A percentile compares a stretch with the other conserved stretches of the same genome.
phyloP scores from a whole-genome alignment of 2,113 vertebrate genomes.

The Archocentrus centrarchus region DNA sequence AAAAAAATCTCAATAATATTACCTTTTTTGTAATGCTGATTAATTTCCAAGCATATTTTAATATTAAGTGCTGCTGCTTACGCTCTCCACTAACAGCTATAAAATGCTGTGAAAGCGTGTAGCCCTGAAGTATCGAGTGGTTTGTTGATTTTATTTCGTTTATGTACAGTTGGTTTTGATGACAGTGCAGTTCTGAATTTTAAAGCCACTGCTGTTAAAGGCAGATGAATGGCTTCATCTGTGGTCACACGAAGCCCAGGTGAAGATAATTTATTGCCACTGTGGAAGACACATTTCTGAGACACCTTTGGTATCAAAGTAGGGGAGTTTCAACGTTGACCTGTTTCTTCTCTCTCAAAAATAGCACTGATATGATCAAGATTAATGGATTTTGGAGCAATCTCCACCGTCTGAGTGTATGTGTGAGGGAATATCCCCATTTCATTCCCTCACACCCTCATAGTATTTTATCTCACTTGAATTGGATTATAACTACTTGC shows the following conservation, averaged over 20 bases:
- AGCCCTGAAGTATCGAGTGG: slow-evolving; percentile 26
- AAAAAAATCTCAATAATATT: background rate
- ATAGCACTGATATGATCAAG: slow-evolving; percentile 83
- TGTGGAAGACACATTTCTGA: slow-evolving; percentile 71
- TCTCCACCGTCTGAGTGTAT: slow-evolving; percentile 60
- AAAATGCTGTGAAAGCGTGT: slow-evolving; percentile 16
- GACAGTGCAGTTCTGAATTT: slow-evolving; percentile 72
- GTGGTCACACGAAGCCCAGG: slow-evolving; percentile 63
- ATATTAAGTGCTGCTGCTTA: background rate
- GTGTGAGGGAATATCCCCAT: slow-evolving; percentile 68
- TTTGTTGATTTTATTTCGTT: slow-evolving; percentile 41
- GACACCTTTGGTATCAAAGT: slow-evolving; percentile 65
- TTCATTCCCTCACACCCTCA: slow-evolving; percentile 33
- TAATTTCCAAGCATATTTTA: background rate
- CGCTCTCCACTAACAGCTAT: slow-evolving; percentile 26
- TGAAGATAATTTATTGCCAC: slow-evolving; percentile 79
- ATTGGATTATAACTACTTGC: background rate
- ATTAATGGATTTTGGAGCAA: slow-evolving; percentile 75
- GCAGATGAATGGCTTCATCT: slow-evolving; percentile 75
- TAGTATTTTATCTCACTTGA: slow-evolving; percentile 24
- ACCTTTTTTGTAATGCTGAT: background rate
- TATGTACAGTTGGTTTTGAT: slow-evolving; percentile 64
- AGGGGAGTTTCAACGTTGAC: slow-evolving; percentile 76
- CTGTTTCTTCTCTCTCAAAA: slow-evolving; percentile 81
- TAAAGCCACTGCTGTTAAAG: slow-evolving; percentile 44